Evolutionary conservation across 1,140 invertebrate genomes (phyloP).

Genomic region (Pogonomyrmex barbatus): DNA sequence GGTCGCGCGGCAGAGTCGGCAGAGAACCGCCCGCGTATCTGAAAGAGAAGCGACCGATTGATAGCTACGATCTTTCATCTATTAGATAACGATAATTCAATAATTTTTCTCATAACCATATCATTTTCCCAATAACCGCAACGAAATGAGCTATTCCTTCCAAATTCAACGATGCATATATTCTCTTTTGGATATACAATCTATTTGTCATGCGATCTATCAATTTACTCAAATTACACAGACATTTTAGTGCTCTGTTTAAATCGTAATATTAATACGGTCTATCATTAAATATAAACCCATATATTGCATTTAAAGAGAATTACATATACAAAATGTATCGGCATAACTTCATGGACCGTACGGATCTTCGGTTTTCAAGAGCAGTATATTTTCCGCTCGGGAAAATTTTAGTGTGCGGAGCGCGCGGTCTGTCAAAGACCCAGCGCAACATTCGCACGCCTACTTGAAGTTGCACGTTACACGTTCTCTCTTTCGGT

Average conservation of each 20-base stretch:
- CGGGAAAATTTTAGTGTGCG: constrained; percentile 56
- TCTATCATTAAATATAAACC: not conserved
- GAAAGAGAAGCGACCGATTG: constrained; percentile 30
- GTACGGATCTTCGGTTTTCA: constrained; percentile 35
- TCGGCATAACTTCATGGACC: constrained; percentile 8
- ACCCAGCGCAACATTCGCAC: constrained; percentile 45
- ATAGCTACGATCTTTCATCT: not conserved
- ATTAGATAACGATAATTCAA: too few relatives aligned
- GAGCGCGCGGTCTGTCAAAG: constrained; percentile 62
- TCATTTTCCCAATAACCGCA: not conserved
- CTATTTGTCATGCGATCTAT: not conserved
- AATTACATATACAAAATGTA: not conserved
- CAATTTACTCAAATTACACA: not conserved
- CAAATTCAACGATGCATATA: not conserved
- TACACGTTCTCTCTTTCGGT: constrained; percentile 60
- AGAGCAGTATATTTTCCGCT: constrained; percentile 55
- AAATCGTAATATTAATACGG: not conserved
- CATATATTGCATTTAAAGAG: not conserved
- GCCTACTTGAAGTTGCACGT: constrained; percentile 49
- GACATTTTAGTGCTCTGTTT: not conserved
- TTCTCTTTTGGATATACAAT: not conserved
- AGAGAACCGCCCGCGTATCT: constrained; percentile 86
- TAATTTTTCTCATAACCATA: not conserved
- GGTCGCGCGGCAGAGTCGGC: constrained; percentile 84
- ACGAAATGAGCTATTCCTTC: not conserved